Conservation (phyloP, 2,888 invertebrate genomes). For the Digitonthophagus gazella region DNA sequence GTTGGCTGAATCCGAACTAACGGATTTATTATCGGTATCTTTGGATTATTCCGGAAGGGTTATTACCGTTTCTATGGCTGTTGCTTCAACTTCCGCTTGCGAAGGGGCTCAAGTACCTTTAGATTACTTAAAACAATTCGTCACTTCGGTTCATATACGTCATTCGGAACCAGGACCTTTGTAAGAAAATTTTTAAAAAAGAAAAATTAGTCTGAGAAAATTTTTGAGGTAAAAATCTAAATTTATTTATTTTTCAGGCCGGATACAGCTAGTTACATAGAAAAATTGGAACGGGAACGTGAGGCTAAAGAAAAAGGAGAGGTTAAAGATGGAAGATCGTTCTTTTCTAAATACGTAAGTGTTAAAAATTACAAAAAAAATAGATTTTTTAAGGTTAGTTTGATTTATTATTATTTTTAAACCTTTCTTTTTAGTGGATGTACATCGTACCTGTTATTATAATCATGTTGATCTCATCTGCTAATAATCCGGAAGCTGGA, state of each 20-base stretch:
- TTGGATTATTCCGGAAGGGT: conserved; percentile 78
- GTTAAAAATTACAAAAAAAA: conserved; percentile 2
- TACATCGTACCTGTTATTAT: conserved; percentile 94
- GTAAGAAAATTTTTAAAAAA: conserved; percentile 49
- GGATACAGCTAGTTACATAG: conserved; percentile 93
- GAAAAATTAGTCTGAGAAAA: conserved; percentile 8
- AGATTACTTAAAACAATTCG: conserved; percentile 59
- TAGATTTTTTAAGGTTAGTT: not conserved
- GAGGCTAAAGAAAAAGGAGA: conserved; percentile 87
- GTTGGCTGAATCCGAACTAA: conserved; percentile 71
- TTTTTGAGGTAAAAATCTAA: too few species aligned
- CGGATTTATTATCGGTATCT: conserved; percentile 77
- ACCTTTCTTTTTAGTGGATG: conserved; percentile 86
- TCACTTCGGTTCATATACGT: conserved; percentile 75
- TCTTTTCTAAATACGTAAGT: conserved; percentile 97
- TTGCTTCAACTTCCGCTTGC: conserved; percentile 51
- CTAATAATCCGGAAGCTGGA: conserved; percentile 72
- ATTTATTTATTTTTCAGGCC: conserved; percentile 60
- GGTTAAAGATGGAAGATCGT: conserved; percentile 90
- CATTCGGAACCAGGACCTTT: conserved; percentile 80
- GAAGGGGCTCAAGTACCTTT: conserved; percentile 50
- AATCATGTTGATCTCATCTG: conserved; percentile 85
- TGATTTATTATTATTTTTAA: conserved; percentile 18
- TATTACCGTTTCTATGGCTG: conserved; percentile 65
- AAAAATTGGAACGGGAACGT: conserved; percentile 88